Percentiles rank a stretch among this genome's conserved stretches.
Conservation (phyloP, 2,113 vertebrate genomes). For the Ramphastos sulfuratus region DNA sequence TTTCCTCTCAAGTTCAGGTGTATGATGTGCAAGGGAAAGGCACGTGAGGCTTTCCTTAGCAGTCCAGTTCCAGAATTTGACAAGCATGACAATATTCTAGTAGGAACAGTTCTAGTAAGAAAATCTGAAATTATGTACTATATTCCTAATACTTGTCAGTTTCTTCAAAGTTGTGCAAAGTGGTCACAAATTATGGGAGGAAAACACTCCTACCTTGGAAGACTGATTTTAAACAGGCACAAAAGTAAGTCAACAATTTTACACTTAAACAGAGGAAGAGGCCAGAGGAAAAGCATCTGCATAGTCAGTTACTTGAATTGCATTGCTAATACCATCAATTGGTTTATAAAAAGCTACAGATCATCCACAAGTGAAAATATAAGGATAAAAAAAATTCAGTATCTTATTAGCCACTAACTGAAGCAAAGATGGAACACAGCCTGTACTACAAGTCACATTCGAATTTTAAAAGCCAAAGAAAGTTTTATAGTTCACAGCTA, state of each 20-base stretch:
- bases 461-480: neutral
- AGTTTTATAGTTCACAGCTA: neutral
- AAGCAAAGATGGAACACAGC: neutral
- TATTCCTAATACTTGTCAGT: neutral
- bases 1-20: neutral
- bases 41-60: neutral
- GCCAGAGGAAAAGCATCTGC: neutral
- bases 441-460: neutral
- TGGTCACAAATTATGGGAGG: neutral
- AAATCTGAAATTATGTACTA: neutral
- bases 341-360: neutral
- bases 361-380: neutral
- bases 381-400: neutral
- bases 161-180: neutral
- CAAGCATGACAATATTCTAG: neutral
- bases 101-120: neutral
- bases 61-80: neutral
- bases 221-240: neutral
- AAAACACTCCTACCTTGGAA: neutral
- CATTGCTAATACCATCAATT: neutral
- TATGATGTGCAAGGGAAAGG: neutral
- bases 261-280: neutral
- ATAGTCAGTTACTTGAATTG: neutral
- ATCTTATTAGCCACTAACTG: neutral
- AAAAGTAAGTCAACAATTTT: neutral